Conservation (phyloP, 2,888 invertebrate genomes). For the Megamerina dolium region DNA sequence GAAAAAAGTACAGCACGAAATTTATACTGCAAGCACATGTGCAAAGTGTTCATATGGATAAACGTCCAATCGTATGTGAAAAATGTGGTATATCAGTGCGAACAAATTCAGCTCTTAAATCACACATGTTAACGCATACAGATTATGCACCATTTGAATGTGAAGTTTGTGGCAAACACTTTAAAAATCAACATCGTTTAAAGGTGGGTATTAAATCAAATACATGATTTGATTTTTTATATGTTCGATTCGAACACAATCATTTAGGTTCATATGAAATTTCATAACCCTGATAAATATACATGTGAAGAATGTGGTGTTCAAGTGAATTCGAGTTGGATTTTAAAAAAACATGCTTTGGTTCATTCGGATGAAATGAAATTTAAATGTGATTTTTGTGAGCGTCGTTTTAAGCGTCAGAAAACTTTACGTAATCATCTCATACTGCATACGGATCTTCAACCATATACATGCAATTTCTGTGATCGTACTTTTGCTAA, state of each 20-base stretch:
- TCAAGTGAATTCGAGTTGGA: conserved; percentile 40
- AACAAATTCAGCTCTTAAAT: conserved; percentile 49
- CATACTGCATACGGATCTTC: conserved; percentile 45
- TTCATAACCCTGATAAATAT: conserved; percentile 43
- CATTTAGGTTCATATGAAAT: conserved; percentile 38
- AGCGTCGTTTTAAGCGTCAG: conserved; percentile 45
- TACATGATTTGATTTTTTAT: not conserved
- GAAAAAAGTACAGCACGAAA: conserved; percentile 33
- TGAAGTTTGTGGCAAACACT: conserved; percentile 39
- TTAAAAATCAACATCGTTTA: conserved; percentile 36
- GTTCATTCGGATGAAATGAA: conserved; percentile 45
- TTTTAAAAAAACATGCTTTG: conserved; percentile 39
- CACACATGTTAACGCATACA: conserved; percentile 50
- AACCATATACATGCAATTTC: conserved; percentile 48
- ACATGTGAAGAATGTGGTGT: conserved; percentile 42
- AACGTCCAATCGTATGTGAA: conserved; percentile 50
- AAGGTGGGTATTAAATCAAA: conserved; percentile 5
- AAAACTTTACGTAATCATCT: conserved; percentile 48
- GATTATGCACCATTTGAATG: conserved; percentile 42
- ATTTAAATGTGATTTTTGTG: conserved; percentile 45
- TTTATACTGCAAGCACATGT: conserved; percentile 28
- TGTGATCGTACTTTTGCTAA: conserved; percentile 49
- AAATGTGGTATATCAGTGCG: conserved; percentile 50
- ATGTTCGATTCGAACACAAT: not conserved
- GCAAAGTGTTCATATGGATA: conserved; percentile 37